These are phyloP conservation scores for Dryoscopus gambensis DNA, from an alignment of 2,113 vertebrate species.

Conservation along the genomic window DNA sequence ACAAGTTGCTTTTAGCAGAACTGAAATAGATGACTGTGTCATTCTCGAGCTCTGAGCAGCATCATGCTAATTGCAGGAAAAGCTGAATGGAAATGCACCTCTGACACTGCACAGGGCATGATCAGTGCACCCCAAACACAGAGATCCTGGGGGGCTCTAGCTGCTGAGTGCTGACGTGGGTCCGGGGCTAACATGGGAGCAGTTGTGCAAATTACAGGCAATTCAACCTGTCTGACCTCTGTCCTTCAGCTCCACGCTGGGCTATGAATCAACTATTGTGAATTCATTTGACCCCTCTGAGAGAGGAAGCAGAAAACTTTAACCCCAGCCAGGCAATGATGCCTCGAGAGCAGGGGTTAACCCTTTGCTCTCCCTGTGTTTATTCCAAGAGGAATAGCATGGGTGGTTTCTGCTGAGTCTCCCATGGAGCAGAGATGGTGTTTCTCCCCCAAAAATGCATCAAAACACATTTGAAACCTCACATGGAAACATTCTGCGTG, in stretches of 20 bases:
- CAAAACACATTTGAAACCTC: background rate
- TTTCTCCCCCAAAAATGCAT: background rate
- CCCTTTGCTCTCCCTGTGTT: background rate
- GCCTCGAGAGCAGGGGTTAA: background rate
- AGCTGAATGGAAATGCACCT: background rate
- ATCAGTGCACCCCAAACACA: background rate
- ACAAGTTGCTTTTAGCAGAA: background rate
- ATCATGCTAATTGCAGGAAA: background rate
- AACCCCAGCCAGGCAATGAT: background rate
- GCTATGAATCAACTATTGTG: background rate
- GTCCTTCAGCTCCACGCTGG: background rate
- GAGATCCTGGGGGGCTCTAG: background rate
- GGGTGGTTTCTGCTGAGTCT: background rate
- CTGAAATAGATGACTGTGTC: background rate
- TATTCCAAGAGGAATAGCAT: background rate
- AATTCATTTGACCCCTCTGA: background rate
- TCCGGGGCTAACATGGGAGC: background rate
- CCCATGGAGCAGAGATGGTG: background rate
- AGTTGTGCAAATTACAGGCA: background rate
- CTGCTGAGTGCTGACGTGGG: background rate
- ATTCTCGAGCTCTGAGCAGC: background rate
- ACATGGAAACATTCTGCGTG: background rate
- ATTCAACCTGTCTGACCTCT: background rate
- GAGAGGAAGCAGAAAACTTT: background rate
- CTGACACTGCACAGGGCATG: background rate